Conservation (phyloP, 2,113 vertebrate species). For the Cinclus cinclus region DNA sequence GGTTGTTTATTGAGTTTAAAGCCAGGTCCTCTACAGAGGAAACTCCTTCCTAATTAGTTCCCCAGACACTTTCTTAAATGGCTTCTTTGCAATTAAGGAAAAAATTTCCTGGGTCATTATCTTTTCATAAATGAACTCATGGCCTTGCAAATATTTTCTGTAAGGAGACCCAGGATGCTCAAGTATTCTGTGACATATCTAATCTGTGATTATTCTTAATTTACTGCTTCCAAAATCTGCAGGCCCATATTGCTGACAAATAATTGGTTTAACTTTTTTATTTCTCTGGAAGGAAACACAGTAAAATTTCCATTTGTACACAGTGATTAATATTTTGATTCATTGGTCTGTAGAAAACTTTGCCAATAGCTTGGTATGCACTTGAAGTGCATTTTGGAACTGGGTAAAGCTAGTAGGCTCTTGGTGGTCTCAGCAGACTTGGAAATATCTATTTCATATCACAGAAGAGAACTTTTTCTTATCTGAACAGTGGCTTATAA, state of each 20-base stretch:
- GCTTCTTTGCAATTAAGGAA: conserved; percentile 43
- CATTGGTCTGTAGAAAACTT: conserved; percentile 21
- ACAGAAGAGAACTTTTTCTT: neutral
- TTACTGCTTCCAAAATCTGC: conserved; percentile 38
- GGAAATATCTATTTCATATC: conserved; percentile 23
- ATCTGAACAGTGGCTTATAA: neutral
- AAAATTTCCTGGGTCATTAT: conserved; percentile 56
- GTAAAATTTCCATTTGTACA: conserved; percentile 5
- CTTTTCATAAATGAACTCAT: conserved; percentile 56
- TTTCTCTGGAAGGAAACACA: too few relatives aligned
- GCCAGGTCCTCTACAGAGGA: conserved; percentile 50
- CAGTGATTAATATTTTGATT: conserved; percentile 54
- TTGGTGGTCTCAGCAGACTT: conserved; percentile 18
- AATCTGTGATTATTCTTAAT: conserved; percentile 49
- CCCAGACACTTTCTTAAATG: conserved; percentile 36
- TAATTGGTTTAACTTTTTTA: conserved; percentile 23
- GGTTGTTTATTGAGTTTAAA: conserved; percentile 47
- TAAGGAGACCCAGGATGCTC: conserved; percentile 28
- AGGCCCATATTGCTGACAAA: neutral
- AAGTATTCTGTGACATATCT: conserved; percentile 23
- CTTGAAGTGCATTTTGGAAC: conserved; percentile 40
- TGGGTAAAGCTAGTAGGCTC: conserved; percentile 20
- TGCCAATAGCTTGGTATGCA: neutral
- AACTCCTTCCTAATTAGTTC: conserved; percentile 61
- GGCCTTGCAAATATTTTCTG: conserved; percentile 51